phyloP scores from a whole-genome alignment of 2,113 vertebrate species.

The Hippolais icterina region DNA sequence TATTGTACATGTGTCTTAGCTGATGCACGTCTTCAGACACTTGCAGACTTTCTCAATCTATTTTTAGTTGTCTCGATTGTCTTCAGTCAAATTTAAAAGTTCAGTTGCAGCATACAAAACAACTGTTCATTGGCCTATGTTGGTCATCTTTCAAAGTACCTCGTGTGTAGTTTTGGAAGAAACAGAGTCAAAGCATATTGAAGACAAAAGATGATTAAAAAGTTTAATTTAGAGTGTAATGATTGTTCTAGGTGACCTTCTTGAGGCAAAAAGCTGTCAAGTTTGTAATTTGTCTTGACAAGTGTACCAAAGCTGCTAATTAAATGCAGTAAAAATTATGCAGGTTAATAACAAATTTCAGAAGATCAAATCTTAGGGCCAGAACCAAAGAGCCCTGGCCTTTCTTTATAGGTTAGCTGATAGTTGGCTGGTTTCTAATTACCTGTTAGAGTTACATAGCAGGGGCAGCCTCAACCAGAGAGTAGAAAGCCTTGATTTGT shows the following conservation, averaged over 20 bases:
- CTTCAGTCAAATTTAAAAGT: background rate
- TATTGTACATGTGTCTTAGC: background rate
- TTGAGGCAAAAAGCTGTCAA: background rate
- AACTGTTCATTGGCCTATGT: background rate
- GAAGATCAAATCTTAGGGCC: background rate
- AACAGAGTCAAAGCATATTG: background rate
- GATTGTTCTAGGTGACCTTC: background rate
- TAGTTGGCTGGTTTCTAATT: background rate
- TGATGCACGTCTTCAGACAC: background rate
- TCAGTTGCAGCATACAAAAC: background rate
- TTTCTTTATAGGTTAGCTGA: background rate
- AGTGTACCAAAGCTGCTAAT: background rate
- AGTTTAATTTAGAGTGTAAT: background rate
- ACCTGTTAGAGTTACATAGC: background rate
- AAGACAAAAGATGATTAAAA: background rate
- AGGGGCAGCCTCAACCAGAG: background rate
- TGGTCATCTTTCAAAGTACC: background rate
- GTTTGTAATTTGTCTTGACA: background rate
- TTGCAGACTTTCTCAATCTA: background rate
- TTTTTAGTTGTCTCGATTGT: background rate
- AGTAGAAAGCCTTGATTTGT: background rate
- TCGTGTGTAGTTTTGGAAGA: background rate
- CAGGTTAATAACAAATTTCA: background rate
- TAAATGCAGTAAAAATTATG: background rate
- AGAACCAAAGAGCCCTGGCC: background rate